phyloP scores from a whole-genome alignment of 1,140 invertebrate genomes.

The Sycophila sp. region DNA sequence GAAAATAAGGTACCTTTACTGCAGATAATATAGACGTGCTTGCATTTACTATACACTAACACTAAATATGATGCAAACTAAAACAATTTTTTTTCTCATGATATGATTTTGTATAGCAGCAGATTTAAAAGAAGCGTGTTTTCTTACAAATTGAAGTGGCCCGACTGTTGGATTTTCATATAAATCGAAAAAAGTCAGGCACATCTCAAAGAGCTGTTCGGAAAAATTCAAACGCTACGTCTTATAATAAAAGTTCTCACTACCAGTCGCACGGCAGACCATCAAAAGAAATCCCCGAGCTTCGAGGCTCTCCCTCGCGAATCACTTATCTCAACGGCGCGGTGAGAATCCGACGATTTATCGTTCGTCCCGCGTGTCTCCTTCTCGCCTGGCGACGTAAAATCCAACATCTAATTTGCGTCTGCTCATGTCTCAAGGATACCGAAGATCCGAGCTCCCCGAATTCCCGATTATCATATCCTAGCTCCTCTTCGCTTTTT shows the following conservation, averaged over 20 bases:
- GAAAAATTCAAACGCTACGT: neutral
- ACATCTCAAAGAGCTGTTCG: neutral
- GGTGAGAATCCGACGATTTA: neutral
- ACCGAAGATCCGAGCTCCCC: neutral
- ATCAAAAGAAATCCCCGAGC: neutral
- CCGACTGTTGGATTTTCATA: neutral
- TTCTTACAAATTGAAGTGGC: neutral
- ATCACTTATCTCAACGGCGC: too few species aligned
- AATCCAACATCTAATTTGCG: slow-evolving; percentile 29
- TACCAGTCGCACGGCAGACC: neutral
- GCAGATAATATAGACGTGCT: too few species aligned
- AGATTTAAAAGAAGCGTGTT: neutral
- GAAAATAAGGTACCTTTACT: too few species aligned
- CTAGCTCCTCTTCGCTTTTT: neutral
- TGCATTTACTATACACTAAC: too few species aligned
- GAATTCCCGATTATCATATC: slow-evolving; percentile 14
- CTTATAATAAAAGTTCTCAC: neutral
- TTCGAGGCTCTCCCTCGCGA: neutral
- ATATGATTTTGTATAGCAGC: neutral
- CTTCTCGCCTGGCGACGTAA: neutral
- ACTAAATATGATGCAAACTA: too few species aligned
- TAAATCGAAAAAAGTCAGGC: neutral
- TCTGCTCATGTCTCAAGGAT: slow-evolving; percentile 22
- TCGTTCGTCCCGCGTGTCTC: neutral
- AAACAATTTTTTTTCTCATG: too few species aligned